Conservation (phyloP, 2,113 vertebrate species). For the Cacatua alba region DNA sequence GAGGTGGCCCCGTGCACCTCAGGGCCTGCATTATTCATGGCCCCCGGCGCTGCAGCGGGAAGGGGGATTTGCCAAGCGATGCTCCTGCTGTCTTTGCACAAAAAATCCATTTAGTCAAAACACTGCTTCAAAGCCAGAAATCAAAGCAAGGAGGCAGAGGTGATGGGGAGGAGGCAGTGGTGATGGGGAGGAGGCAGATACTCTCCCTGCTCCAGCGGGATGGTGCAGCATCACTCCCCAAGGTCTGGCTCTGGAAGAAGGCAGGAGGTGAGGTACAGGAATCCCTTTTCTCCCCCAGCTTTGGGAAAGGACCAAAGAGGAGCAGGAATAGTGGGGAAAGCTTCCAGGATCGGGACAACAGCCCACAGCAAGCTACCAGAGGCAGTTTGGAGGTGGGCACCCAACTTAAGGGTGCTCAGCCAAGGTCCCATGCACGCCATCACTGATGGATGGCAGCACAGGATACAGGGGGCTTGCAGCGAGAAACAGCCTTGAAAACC, state of each 20-base stretch:
- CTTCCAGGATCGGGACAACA: neutral
- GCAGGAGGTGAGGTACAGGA: neutral
- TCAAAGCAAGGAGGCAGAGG: neutral
- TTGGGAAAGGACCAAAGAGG: neutral
- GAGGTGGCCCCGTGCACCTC: neutral
- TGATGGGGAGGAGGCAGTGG: neutral
- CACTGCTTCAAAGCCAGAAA: neutral
- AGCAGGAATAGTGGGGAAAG: neutral
- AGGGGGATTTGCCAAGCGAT: conserved; percentile 43
- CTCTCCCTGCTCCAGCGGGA: rapidly evolving
- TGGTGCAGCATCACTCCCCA: rapidly evolving
- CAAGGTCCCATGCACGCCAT: rapidly evolving
- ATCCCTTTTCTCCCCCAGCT: neutral
- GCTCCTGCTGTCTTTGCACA: conserved; percentile 47
- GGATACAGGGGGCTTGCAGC: rapidly evolving
- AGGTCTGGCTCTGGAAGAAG: neutral
- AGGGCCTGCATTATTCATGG: conserved; percentile 51
- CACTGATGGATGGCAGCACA: rapidly evolving
- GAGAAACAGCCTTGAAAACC: neutral
- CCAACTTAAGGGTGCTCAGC: neutral
- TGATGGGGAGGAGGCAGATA: rapidly evolving
- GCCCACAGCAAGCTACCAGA: neutral
- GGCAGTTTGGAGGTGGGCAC: neutral
- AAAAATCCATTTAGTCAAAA: conserved; percentile 58
- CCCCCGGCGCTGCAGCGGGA: neutral